Evolutionary conservation across 2,888 invertebrate species (phyloP), one percentile per base, ranked within the genome.

Genomic region (Ormyrus labotus): DNA sequence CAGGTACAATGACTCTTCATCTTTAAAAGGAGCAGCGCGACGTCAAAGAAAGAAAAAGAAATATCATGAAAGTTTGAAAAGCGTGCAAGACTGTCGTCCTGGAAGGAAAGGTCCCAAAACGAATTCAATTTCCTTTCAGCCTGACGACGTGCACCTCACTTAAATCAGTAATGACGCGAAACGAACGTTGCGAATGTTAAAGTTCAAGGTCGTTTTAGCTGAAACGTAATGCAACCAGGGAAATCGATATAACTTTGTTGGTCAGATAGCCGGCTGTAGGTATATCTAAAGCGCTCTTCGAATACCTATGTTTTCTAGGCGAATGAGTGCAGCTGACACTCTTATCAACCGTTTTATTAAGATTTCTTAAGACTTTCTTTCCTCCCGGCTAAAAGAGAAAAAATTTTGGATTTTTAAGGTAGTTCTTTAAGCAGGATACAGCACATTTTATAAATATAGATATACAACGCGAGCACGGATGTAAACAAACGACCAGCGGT

Each of bases 121-220:
- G 34, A 75, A 75, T 60, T 57, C 50, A 58, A 74, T 50, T 67
- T 58, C n/a, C 13, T n/a, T 11, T 70, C 19, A 19, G 19, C 19
- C 51, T 5, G 65, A 50, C 74, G 67, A 50, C 58, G 55, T 74
- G 80, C 69, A 69, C 71, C 48, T 81, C 84, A 81, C 83, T 85
- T 85, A 81, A 85, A 87, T 87, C 83, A 85, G 80, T 85, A 84
- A 86, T 81, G 82, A 82, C 71, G 74, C 47, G 81, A 84, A 83
- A 78, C 82, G 82, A 83, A 84, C 76, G 34, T 64, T 57, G 70
- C 64, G 50, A 70, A 70, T 74, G 83, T 82, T 84, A 86, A 87
- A 86, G 87, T 87, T 86, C 87, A 86, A 86, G 87, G 87, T 83
- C 81, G 80, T 81, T 65, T 70, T 75, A 76, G 69, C 79, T 79